Conservation (phyloP, 1,140 invertebrate species). For the Drosophila novamexicana region DNA sequence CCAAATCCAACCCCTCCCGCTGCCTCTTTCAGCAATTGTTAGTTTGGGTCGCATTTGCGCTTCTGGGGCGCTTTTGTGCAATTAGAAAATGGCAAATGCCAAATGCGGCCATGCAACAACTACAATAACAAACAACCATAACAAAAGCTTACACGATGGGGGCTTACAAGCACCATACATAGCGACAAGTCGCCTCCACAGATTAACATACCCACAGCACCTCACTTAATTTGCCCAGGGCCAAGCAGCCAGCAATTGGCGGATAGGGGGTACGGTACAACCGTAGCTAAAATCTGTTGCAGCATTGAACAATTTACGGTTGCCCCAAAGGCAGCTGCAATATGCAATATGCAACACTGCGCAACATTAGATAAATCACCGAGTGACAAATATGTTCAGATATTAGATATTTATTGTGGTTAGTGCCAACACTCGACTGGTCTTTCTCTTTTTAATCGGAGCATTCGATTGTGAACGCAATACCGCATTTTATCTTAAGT, state of each 20-base stretch:
- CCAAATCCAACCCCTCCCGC: not conserved
- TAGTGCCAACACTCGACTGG: constrained; percentile 11
- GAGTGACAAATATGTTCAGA: constrained; percentile 43
- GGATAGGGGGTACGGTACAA: not conserved
- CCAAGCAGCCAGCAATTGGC: not conserved
- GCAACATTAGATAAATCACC: constrained; percentile 53
- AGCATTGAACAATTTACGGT: constrained; percentile 44
- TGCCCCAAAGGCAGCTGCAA: constrained; percentile 26
- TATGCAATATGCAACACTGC: constrained; percentile 21
- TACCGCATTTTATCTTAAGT: not conserved
- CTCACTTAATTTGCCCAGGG: constrained; percentile 50
- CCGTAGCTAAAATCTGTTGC: constrained; percentile 34
- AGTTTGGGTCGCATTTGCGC: constrained; percentile 44
- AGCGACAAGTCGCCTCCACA: constrained; percentile 28
- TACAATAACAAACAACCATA: constrained; percentile 15
- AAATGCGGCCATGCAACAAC: constrained; percentile 59
- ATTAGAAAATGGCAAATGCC: constrained; percentile 63
- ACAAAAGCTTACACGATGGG: constrained; percentile 34
- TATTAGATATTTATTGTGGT: constrained; percentile 32
- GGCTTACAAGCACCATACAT: constrained; percentile 31
- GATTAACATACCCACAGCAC: constrained; percentile 54
- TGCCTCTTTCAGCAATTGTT: constrained; percentile 14
- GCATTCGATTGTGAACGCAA: constrained; percentile 5
- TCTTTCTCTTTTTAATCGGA: constrained; percentile 16
- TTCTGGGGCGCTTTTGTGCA: constrained; percentile 58